Conservation (phyloP, 2,888 invertebrate species). For the Aporophyla nigra region DNA sequence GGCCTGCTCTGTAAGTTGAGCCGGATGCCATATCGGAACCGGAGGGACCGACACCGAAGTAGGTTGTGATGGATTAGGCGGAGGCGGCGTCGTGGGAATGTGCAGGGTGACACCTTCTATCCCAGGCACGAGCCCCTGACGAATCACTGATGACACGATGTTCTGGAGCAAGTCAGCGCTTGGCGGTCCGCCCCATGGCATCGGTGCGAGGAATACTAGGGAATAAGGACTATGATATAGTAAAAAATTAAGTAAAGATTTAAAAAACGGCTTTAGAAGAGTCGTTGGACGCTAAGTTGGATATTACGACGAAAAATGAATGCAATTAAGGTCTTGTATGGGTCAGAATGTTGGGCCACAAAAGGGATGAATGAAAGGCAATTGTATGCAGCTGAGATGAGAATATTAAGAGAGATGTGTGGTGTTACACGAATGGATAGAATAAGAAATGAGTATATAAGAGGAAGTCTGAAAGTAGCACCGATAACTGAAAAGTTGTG, state of each 20-base stretch:
- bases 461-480: too few species aligned
- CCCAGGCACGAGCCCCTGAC: conserved; percentile 77
- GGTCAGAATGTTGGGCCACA: too few species aligned
- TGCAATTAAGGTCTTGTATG: background rate
- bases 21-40: conserved; percentile 15
- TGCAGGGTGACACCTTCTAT: conserved; percentile 73
- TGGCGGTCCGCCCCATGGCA: conserved; percentile 76
- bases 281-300: background rate
- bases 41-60: conserved; percentile 14
- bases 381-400: too few species aligned
- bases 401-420: too few species aligned
- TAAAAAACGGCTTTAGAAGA: background rate
- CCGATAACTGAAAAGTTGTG: too few species aligned
- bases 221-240: background rate
- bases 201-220: conserved; percentile 75
- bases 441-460: too few species aligned
- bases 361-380: too few species aligned
- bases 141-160: conserved; percentile 77
- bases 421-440: too few species aligned
- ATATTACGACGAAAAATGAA: background rate
- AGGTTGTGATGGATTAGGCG: conserved; percentile 15
- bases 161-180: conserved; percentile 78
- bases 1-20: conserved; percentile 26
- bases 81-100: conserved; percentile 39
- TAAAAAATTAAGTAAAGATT: background rate